These are phyloP conservation scores for Pandion haliaetus DNA, from an alignment of 2,113 vertebrate species.

Conservation along the genomic window DNA sequence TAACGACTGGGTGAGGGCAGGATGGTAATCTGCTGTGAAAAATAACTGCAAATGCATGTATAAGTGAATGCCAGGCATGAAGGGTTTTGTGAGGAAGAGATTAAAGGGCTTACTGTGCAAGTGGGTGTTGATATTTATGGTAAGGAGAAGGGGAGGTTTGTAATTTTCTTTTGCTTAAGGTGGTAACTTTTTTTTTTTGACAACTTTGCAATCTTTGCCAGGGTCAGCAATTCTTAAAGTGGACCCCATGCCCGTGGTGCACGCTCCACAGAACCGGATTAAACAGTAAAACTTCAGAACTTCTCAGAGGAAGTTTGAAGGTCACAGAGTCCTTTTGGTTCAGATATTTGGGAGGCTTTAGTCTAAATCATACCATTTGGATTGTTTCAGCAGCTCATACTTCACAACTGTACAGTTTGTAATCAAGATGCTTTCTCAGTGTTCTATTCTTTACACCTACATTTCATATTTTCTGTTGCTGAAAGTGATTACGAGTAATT, in stretches of 20 bases:
- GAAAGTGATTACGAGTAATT: not conserved
- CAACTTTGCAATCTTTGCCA: not conserved
- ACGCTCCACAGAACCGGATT: not conserved
- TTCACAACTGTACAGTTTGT: not conserved
- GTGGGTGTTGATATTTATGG: conserved; percentile 18
- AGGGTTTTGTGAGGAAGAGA: not conserved
- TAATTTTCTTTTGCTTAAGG: conserved; percentile 1
- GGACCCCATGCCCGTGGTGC: not conserved
- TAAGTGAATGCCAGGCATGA: conserved; percentile 9
- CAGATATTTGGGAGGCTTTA: not conserved
- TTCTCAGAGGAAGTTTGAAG: not conserved
- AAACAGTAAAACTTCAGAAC: not conserved
- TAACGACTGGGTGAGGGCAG: not conserved
- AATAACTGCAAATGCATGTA: not conserved
- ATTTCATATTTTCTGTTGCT: not conserved
- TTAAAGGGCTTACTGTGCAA: conserved; percentile 16
- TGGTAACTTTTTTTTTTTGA: not conserved
- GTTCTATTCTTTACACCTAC: not conserved
- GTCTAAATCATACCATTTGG: not conserved
- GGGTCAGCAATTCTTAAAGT: not conserved
- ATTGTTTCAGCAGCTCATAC: not conserved
- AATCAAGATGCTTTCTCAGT: not conserved
- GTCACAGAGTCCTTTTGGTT: not conserved
- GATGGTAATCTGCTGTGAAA: not conserved
- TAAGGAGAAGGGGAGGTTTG: not conserved